Evolutionary conservation across 1,140 invertebrate species (phyloP), one percentile per base, ranked within the genome.

Genomic region (Lutraria rhynchaena): DNA sequence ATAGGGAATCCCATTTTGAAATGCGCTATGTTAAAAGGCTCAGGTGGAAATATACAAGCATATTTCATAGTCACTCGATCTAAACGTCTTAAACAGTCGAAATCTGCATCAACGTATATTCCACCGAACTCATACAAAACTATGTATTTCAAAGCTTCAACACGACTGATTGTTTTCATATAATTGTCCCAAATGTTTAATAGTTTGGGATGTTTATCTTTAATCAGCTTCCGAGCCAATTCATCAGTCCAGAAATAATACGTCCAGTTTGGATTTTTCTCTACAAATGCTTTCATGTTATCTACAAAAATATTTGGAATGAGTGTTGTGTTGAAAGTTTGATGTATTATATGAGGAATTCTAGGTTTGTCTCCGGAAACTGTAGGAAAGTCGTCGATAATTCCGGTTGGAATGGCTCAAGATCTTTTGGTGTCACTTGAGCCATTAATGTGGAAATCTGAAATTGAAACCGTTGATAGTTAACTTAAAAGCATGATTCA

Each of bases 211-310:
- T 87, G 87, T 46, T 81, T 78, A 5, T 86, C 82, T 7, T 57
- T 41, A 37, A 90, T 76, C 0, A 90, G 46, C 33, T 83, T 22
- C 35, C 83, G 73, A 19, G 85, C 85, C 74, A 81, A 84, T 1
- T 86, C 83, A 63, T 88, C 85, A n/a, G 89, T 90, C 89, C 89
- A 90, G n/a, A 90, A 83, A 82, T 83, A 89, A 71, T 89, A 87
- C 24, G 86, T 84, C 89, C 89, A 90, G 17, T 83, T 83, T 24
- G 87, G 87, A 58, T 89, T 82, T 27, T 76, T 33, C 27, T 53
- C 27, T 15, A 57, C 46, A 86, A 89, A 88, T 0, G 87, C 81
- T 31, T 77, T 84, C 19, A 86, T 55, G 81, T 85, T 87, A 31
- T 44, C 41, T 19, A 22, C 69, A 83, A 86, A 87, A 24, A 53